Percentiles rank a stretch among this genome's conserved stretches.
Conservation (phyloP, 23 tunicate genomes). For the Botrylloides violaceus region DNA sequence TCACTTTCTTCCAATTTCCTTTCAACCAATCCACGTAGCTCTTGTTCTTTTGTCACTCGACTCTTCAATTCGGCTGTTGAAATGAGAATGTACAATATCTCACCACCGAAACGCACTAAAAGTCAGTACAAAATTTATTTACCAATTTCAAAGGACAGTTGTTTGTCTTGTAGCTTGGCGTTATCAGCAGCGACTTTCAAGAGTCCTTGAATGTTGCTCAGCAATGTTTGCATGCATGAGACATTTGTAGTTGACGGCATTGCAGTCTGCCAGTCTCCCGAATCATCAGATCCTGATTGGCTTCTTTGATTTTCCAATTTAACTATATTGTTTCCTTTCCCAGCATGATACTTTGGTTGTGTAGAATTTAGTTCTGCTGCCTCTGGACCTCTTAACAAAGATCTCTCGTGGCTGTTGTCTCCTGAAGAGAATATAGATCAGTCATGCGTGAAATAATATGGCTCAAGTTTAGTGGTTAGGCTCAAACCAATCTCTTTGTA, state of each 20-base stretch:
- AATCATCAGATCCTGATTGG: neutral
- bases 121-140: no score
- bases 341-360: neutral
- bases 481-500: no score
- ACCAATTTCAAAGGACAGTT: slow-evolving; percentile 70
- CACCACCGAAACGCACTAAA: neutral
- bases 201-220: slow-evolving; percentile 85
- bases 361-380: neutral
- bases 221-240: slow-evolving; percentile 71
- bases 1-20: slow-evolving; percentile 51
- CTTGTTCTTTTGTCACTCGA: slow-evolving; percentile 46
- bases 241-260: slow-evolving; percentile 15
- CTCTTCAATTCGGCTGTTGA: slow-evolving; percentile 63
- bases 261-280: slow-evolving; percentile 17
- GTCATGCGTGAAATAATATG: no score
- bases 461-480: no score
- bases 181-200: slow-evolving; percentile 87
- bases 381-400: neutral
- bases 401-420: neutral
- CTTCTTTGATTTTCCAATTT: neutral
- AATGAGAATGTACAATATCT: neutral
- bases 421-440: neutral
- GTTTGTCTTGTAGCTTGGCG: slow-evolving; percentile 77
- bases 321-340: neutral
- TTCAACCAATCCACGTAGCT: slow-evolving; percentile 50